A percentile compares a stretch with the other conserved stretches of the same genome.
Conservation (phyloP, 2,888 invertebrate genomes). For the Macropis europaea region DNA sequence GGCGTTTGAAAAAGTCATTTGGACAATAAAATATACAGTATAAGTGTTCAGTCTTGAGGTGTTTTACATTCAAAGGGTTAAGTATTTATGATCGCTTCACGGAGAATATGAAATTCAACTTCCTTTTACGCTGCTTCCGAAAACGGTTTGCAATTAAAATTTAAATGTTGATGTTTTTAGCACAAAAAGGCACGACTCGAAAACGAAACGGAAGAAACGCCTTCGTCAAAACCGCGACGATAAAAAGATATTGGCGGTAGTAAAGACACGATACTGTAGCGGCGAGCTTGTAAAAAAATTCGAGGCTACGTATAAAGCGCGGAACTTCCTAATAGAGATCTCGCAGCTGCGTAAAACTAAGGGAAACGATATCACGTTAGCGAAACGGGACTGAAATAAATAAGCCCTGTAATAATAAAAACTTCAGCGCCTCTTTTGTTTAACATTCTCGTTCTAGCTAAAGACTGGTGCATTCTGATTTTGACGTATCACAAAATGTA, state of each 20-base stretch:
- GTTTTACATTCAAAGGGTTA: too few species aligned
- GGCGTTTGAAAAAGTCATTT: too few species aligned
- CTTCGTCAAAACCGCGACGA: slow-evolving; percentile 19
- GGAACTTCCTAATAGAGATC: slow-evolving; percentile 24
- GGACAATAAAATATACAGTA: too few species aligned
- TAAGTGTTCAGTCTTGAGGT: too few species aligned
- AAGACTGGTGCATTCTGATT: too few species aligned
- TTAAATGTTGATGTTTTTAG: not conserved
- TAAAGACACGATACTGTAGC: slow-evolving; percentile 26
- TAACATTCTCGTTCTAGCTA: too few species aligned
- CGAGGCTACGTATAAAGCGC: slow-evolving; percentile 22
- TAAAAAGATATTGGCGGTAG: slow-evolving; percentile 41
- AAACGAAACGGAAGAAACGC: slow-evolving; percentile 9
- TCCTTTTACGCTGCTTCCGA: too few species aligned
- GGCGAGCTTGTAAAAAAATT: slow-evolving; percentile 35
- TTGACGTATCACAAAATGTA: too few species aligned
- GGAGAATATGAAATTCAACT: too few species aligned
- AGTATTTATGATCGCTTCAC: too few species aligned
- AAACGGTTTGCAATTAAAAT: not conserved
- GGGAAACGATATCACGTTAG: slow-evolving; percentile 17
- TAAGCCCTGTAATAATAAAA: slow-evolving; percentile 18
- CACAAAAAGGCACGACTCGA: not conserved
- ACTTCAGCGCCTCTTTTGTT: not conserved
- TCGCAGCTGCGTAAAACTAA: slow-evolving; percentile 29
- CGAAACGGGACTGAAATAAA: slow-evolving; percentile 12